A percentile compares a stretch with the other conserved stretches of the same genome.
These are phyloP conservation scores for Digitonthophagus gazella DNA, from an alignment of 2,888 invertebrate genomes.

Conservation along the genomic window DNA sequence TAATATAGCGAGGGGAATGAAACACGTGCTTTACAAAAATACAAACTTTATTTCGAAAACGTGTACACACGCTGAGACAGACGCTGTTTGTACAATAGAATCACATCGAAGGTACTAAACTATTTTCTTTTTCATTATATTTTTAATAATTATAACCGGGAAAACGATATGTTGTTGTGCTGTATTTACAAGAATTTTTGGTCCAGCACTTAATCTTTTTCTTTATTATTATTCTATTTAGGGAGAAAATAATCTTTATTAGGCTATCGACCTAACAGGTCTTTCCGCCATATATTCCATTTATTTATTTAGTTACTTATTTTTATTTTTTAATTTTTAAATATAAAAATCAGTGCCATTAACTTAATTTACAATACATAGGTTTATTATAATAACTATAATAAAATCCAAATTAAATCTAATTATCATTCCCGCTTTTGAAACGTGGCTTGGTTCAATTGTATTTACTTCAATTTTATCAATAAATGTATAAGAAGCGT, in stretches of 20 bases:
- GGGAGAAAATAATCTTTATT: too few relatives aligned
- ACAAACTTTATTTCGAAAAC: not conserved
- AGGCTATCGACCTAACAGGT: too few relatives aligned
- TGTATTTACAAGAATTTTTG: not conserved
- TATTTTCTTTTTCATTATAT: too few relatives aligned
- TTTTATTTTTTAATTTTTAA: too few relatives aligned
- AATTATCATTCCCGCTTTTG: not conserved
- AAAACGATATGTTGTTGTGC: not conserved
- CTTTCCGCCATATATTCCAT: too few relatives aligned
- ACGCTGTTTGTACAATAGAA: not conserved
- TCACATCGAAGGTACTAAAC: not conserved
- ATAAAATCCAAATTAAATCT: too few relatives aligned
- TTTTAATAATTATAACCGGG: not conserved
- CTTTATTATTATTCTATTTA: too few relatives aligned
- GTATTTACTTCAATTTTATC: constrained; percentile 64
- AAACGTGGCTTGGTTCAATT: constrained; percentile 32
- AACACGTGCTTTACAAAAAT: not conserved
- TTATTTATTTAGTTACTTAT: too few relatives aligned
- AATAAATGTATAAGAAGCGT: constrained; percentile 85
- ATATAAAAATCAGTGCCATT: not conserved
- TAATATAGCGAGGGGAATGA: not conserved
- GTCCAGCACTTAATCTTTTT: not conserved
- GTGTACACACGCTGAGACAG: not conserved
- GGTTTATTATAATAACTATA: too few relatives aligned
- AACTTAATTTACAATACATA: not conserved